Percentiles rank a stretch among this genome's conserved stretches.
Conservation (phyloP, 2,888 invertebrate species). For the Phengaris alcon region DNA sequence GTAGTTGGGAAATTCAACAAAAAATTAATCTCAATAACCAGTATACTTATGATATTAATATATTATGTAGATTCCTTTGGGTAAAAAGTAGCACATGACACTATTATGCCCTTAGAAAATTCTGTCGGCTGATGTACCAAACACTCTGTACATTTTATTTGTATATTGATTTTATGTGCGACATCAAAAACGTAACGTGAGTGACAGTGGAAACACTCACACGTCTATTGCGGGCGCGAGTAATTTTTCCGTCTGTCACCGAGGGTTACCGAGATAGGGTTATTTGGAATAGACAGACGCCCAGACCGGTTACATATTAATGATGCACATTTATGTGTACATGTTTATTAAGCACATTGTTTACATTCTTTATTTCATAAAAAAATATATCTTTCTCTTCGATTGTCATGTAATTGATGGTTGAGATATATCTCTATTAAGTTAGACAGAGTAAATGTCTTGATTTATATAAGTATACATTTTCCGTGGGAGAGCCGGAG, state of each 20-base stretch:
- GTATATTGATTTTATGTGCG: no score
- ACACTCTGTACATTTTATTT: no score
- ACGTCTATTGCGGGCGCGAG: constrained; percentile 38
- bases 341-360: constrained; percentile 4
- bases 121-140: no score
- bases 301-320: constrained; percentile 24
- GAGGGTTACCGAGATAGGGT: constrained; percentile 42
- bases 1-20: no score
- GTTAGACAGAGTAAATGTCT: neutral
- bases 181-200: neutral
- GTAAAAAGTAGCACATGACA: no score
- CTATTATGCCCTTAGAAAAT: no score
- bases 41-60: no score
- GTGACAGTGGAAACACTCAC: constrained; percentile 40
- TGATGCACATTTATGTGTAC: constrained; percentile 15
- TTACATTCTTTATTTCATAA: neutral
- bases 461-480: neutral
- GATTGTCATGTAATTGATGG: neutral
- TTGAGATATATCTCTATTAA: neutral
- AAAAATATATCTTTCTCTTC: neutral
- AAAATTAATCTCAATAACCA: no score
- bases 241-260: constrained; percentile 59
- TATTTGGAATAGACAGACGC: constrained; percentile 42
- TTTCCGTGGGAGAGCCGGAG: no score
- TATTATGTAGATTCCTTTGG: no score